Percentiles rank a stretch among this genome's conserved stretches.
These are phyloP conservation scores for Melanotaenia pygmaea DNA, from an alignment of 2,797 vertebrate species.

Conservation along the genomic window DNA sequence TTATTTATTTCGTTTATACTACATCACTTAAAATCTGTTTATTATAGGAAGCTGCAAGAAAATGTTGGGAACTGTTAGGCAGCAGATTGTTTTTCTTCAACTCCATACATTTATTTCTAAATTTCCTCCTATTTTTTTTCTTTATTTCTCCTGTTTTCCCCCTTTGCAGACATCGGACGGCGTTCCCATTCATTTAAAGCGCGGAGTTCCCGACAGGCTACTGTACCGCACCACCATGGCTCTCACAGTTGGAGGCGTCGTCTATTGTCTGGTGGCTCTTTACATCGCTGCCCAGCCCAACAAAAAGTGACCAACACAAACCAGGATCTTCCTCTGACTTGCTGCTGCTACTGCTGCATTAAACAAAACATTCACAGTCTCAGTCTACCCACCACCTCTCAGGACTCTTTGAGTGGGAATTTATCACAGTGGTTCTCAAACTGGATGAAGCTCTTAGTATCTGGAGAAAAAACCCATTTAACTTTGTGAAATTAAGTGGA, in stretches of 20 bases:
- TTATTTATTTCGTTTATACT: no score
- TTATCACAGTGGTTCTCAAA: not conserved
- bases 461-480: not conserved
- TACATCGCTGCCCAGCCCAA: slow-evolving; percentile 90
- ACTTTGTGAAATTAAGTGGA: not conserved
- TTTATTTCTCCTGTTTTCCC: not conserved
- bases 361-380: slow-evolving; percentile 27
- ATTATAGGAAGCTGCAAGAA: no score
- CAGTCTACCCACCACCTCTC: slow-evolving; percentile 31
- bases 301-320: slow-evolving; percentile 72
- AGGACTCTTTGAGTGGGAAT: slow-evolving; percentile 51
- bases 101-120: not conserved
- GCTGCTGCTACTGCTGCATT: slow-evolving; percentile 6
- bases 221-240: slow-evolving; percentile 98
- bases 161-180: slow-evolving; percentile 86
- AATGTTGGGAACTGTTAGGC: no score
- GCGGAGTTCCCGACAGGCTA: slow-evolving; percentile 90
- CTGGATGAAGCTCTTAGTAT: not conserved
- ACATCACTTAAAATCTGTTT: no score
- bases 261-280: slow-evolving; percentile 93
- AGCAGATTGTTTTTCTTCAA: not conserved
- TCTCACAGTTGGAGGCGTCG: slow-evolving; percentile 90
- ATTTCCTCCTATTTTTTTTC: not conserved
- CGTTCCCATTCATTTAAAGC: slow-evolving; percentile 90
- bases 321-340: slow-evolving; percentile 15